These are phyloP conservation scores for Lithobates sylvaticus DNA, from an alignment of 2,797 vertebrate species.

Conservation along the genomic window DNA sequence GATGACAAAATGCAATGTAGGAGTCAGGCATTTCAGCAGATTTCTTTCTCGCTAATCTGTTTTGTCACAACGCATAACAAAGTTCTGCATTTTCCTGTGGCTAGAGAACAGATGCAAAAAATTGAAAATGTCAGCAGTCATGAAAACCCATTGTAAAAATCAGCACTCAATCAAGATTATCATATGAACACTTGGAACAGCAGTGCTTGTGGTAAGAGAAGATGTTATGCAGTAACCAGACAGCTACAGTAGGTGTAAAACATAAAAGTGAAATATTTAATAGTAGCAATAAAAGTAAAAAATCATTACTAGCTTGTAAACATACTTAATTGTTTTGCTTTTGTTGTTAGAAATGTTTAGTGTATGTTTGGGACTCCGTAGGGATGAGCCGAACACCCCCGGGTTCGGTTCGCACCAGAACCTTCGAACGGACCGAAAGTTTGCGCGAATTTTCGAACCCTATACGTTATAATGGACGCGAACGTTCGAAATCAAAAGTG, in stretches of 20 bases:
- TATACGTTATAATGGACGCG: no score
- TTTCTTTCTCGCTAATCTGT: constrained; percentile 17
- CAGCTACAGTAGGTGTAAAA: background rate
- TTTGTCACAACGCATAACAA: constrained; percentile 37
- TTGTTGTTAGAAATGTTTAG: no score
- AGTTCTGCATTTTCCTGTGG: constrained; percentile 14
- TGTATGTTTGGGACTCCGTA: no score
- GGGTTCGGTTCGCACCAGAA: no score
- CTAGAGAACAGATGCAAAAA: constrained; percentile 2
- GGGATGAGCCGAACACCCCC: no score
- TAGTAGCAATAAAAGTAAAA: no score
- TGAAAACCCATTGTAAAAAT: constrained; percentile 29
- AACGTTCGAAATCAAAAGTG: no score
- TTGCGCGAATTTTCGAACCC: no score
- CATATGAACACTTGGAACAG: background rate
- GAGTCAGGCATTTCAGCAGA: constrained; percentile 20
- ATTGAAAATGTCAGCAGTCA: constrained; percentile 15
- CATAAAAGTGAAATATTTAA: background rate
- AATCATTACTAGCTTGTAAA: no score
- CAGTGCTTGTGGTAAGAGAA: background rate
- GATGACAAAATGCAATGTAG: constrained; percentile 7
- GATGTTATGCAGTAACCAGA: background rate
- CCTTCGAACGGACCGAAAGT: no score
- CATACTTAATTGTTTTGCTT: no score
- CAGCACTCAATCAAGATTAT: constrained; percentile 16